Percentiles rank a stretch among this genome's conserved stretches.
These are phyloP conservation scores for Polypedilum vanderplanki DNA, from an alignment of 1,140 invertebrate genomes.

Conservation along the genomic window DNA sequence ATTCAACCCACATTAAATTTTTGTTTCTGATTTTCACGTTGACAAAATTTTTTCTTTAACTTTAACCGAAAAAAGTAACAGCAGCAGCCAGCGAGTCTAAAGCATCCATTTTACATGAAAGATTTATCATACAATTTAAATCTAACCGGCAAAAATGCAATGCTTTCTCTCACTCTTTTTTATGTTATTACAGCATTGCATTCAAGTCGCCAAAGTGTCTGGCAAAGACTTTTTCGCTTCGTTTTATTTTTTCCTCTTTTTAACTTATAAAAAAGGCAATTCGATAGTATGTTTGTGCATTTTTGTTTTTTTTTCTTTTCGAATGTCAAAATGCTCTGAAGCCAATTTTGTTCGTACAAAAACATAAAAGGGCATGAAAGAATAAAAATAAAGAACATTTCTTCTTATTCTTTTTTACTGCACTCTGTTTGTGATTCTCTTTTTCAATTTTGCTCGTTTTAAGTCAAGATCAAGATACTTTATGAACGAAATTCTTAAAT, in stretches of 20 bases:
- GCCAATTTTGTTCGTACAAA: not conserved
- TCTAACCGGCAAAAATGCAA: no score
- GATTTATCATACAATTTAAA: no score
- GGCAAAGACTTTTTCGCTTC: not conserved
- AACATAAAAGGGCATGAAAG: slow-evolving; percentile 9
- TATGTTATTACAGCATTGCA: no score
- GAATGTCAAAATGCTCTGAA: not conserved
- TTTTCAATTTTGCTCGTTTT: not conserved
- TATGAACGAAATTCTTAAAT: no score
- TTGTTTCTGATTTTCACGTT: not conserved
- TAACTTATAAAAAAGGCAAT: not conserved
- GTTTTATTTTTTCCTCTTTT: not conserved
- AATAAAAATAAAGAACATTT: not conserved
- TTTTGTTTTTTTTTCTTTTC: no score
- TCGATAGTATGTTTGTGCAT: not conserved
- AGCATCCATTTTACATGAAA: no score
- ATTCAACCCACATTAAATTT: not conserved
- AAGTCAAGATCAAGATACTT: no score
- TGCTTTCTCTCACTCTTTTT: no score
- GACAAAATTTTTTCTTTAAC: no score
- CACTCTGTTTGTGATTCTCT: not conserved
- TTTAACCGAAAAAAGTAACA: no score
- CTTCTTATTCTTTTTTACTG: not conserved
- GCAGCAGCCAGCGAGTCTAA: no score
- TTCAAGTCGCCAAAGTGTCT: not conserved